Evolutionary conservation across 2,888 invertebrate species (phyloP), one percentile per base, ranked within the genome.

Genomic region (Agonopterix subpropinquella): DNA sequence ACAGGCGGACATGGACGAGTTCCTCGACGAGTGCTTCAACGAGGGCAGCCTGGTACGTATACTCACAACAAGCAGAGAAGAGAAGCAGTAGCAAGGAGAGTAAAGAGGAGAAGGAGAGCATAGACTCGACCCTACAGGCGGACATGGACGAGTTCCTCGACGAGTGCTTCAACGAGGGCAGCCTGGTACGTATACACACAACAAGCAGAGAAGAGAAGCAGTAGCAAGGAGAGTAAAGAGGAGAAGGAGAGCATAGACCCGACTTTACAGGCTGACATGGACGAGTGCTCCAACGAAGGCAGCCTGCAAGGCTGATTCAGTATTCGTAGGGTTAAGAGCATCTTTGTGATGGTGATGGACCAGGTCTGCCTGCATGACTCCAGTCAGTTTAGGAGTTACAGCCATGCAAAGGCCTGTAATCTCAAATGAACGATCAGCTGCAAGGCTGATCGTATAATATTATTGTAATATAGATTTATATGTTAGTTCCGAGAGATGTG

Each of bases 91-190:
- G 64, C 28, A 71, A 64, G 36, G 74, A 73, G 0, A 47, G 48
- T 1, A 72, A 65, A 41, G 78, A 74, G 11, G 73, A 73, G n/a
- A 70, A 72, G 4, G 76, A 78, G 47, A 62, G 52, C 2, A 45
- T 88, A 11, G 88, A 89, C 1, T 77, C 87, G 0, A 68, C 74
- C 1, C 55, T 86, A 37, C 89, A 88, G 58, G 76, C 90, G 0
- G 93, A 93, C 63, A 92, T 94, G 92, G 93, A 94, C 62, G 90
- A 91, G 51, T 90, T 91, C 54, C 79, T 95, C 1, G 89, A 90
- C 13, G 91, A 92, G n/a, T 90, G 91, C 75, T 74, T 92, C 76
- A 89, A 79, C 68, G 77, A 88, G 42, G 92, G 92, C 49, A 85
- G 85, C 37, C 13, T 13, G 13, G 13, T 13, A 13, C 13, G 13